These are phyloP conservation scores for Augiades crinisus DNA, from an alignment of 2,888 invertebrate species.

Conservation along the genomic window DNA sequence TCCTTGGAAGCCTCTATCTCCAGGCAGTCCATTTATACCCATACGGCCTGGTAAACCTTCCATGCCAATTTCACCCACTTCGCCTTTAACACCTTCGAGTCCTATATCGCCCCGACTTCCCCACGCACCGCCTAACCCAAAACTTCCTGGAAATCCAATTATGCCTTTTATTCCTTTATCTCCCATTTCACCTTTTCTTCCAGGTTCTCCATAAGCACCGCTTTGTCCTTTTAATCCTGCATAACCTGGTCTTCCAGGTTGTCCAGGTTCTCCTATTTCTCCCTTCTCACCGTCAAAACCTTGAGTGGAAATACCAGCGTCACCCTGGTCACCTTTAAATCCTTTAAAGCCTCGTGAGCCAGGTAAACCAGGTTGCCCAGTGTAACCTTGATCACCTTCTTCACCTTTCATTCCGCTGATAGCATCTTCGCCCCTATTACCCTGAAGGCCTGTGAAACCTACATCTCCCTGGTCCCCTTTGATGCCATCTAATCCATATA, in stretches of 20 bases:
- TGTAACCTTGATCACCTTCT: constrained; percentile 68
- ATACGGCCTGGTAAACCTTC: constrained; percentile 69
- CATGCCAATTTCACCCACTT: constrained; percentile 56
- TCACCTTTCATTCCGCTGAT: constrained; percentile 84
- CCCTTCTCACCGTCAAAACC: constrained; percentile 83
- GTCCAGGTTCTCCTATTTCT: constrained; percentile 82
- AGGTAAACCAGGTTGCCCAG: constrained; percentile 60
- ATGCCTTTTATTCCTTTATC: constrained; percentile 75
- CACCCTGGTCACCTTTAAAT: constrained; percentile 80
- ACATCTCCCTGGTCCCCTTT: constrained; percentile 74
- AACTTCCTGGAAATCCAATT: constrained; percentile 81
- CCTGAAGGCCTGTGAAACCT: constrained; percentile 80
- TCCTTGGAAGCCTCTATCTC: constrained; percentile 74
- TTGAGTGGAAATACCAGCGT: constrained; percentile 65
- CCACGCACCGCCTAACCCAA: constrained; percentile 68
- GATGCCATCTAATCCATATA: constrained; percentile 50
- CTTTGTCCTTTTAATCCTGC: constrained; percentile 77
- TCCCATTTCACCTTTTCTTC: constrained; percentile 72
- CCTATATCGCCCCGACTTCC: constrained; percentile 79
- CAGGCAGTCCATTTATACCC: constrained; percentile 80
- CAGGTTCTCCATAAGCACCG: constrained; percentile 80
- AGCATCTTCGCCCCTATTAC: constrained; percentile 82
- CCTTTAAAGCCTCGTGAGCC: constrained; percentile 71
- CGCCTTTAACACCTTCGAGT: constrained; percentile 53
- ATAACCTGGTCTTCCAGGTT: constrained; percentile 67